Evolutionary conservation across 2,113 vertebrate genomes (phyloP).

Genomic region (Gyps fulvus): DNA sequence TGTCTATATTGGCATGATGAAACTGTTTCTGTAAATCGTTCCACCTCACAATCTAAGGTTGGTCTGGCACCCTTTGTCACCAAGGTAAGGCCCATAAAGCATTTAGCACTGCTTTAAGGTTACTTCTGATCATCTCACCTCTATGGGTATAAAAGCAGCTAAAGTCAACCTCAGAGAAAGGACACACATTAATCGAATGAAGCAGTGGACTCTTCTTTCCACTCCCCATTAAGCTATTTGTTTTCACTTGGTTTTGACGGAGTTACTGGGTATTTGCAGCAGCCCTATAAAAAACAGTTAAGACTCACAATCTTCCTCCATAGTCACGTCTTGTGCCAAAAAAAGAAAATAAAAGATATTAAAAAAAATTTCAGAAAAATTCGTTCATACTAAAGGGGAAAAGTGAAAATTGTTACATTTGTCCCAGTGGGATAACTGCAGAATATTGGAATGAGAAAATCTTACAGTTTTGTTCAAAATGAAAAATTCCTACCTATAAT

Average conservation of each 20-base stretch:
- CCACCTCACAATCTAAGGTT: background rate
- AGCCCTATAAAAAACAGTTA: background rate
- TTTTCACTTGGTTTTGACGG: background rate
- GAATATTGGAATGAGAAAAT: background rate
- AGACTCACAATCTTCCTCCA: background rate
- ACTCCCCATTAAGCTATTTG: background rate
- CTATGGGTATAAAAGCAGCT: background rate
- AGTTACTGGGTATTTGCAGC: background rate
- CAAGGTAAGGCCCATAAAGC: background rate
- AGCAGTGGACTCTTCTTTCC: background rate
- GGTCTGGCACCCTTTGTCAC: background rate
- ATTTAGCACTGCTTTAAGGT: background rate
- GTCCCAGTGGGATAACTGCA: background rate
- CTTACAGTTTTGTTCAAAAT: background rate
- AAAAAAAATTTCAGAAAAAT: background rate
- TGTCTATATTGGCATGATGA: background rate
- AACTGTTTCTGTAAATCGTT: background rate
- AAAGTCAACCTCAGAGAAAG: background rate
- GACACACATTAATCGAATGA: background rate
- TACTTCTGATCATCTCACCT: background rate
- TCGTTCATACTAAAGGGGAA: background rate
- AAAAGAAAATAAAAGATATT: background rate
- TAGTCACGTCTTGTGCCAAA: background rate
- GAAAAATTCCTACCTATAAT: background rate
- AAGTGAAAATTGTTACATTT: background rate